Evolutionary conservation across 2,113 vertebrate genomes (phyloP).

Genomic region (Salminus brasiliensis): DNA sequence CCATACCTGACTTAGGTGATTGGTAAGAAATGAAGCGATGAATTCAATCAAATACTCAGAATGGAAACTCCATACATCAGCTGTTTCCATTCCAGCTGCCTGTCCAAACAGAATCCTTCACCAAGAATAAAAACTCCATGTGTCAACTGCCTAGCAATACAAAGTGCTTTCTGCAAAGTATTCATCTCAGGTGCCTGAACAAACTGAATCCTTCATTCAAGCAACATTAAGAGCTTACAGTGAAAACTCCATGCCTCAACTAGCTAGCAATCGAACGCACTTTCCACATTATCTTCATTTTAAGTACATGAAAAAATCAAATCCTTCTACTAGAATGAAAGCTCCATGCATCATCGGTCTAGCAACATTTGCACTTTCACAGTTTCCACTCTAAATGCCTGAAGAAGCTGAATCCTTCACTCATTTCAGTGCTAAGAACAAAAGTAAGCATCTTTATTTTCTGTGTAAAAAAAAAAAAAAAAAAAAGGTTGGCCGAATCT

Average conservation of each 20-base stretch:
- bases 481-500: neutral
- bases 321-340: neutral
- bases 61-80: no score
- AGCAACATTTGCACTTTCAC: neutral
- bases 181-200: neutral
- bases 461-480: neutral
- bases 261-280: neutral
- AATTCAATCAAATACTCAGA: no score
- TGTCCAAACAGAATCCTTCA: neutral
- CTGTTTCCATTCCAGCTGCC: neutral
- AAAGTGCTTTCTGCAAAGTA: no score
- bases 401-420: neutral
- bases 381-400: neutral
- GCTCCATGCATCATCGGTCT: neutral
- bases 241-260: neutral
- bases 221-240: neutral
- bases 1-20: no score
- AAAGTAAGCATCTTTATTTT: conserved; percentile 23
- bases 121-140: neutral
- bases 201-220: neutral
- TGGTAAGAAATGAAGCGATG: no score
- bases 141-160: neutral
- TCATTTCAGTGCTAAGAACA: neutral
- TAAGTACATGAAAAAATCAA: neutral
- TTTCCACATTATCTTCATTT: neutral